Evolutionary conservation across 2,888 invertebrate species (phyloP), one percentile per base, ranked within the genome.

Genomic region (Sepioteuthis lessoniana): DNA sequence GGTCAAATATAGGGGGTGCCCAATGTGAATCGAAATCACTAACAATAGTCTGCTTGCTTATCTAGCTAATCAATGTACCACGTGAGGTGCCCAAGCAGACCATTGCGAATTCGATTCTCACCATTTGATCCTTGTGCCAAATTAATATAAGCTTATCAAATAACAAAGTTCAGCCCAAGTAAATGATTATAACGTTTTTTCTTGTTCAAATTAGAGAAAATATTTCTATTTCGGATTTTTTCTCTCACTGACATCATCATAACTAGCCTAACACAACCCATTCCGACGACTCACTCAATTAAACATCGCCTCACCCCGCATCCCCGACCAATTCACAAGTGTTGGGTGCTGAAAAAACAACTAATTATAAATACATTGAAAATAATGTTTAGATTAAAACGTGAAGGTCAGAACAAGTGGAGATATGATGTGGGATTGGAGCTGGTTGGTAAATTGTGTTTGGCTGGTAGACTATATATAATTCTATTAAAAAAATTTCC

Each of bases 331-430:
- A 76, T 13, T 0, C 76, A 13, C 76, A 76, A n/a, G 3, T 76
- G n/a, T 76, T 16, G 10, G 35, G 3, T 35, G 35, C 13, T n/a
- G 13, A 19, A 76, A 76, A 76, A 76, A 76, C 76, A 76, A 16
- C 16, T 35, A n/a, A 76, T 76, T 76, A 76, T 76, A 76, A 76
- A n/a, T n/a, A 76, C 76, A 35, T 35, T 76, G 35, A n/a, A 76
- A 76, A 76, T 76, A 76, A 76, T 76, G n/a, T 76, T 76, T 76
- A 16, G 76, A 76, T 76, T 76, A n/a, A 55, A 76, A 76, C 76
- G 35, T 16, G 76, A 76, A 19, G 16, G 76, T 0, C 4, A 10
- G 55, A 55, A 25, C 21, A 55, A 4, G 76, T 3, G n/a, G 25
- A 16, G 16, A 8, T 1, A n/a, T 76, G 10, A 76, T n/a, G n/a